Conservation (phyloP, 2,888 invertebrate genomes). For the Sinelater perroti region DNA sequence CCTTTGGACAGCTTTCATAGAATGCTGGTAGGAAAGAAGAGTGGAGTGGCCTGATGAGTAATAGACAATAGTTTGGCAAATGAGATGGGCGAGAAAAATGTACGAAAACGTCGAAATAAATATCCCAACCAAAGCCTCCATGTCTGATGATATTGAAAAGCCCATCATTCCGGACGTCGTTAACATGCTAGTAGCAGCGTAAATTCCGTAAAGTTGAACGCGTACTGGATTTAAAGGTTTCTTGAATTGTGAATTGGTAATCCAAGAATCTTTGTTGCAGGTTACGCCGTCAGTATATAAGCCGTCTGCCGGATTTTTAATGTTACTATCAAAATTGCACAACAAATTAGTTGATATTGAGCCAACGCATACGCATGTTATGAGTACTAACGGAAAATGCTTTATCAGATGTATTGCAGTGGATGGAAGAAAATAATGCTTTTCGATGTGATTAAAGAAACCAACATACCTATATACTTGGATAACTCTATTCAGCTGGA, state of each 20-base stretch:
- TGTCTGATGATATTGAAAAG: background rate
- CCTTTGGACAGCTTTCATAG: conserved; percentile 13
- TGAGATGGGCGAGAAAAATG: background rate
- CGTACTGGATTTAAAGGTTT: conserved; percentile 5
- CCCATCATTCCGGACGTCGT: conserved; percentile 3
- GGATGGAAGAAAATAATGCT: background rate
- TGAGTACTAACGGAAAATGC: conserved; percentile 20
- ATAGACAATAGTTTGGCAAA: background rate
- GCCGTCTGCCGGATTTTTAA: background rate
- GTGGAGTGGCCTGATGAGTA: conserved; percentile 1
- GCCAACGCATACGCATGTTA: conserved; percentile 22
- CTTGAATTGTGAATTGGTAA: background rate
- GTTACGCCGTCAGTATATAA: conserved; percentile 5
- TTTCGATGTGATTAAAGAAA: conserved; percentile 17
- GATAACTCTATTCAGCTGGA: conserved; percentile 23
- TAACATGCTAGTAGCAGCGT: conserved; percentile 5
- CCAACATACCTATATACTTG: conserved; percentile 38
- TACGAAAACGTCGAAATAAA: conserved; percentile 4
- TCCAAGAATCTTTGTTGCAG: conserved; percentile 8
- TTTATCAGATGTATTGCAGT: background rate
- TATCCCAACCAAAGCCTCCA: background rate
- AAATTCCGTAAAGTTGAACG: conserved; percentile 14
- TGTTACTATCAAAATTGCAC: conserved; percentile 22
- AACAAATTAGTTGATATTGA: conserved; percentile 4
- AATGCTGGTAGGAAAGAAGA: conserved; percentile 30